phyloP scores from a whole-genome alignment of 2,888 invertebrate species.

The Drosophila barbarae region DNA sequence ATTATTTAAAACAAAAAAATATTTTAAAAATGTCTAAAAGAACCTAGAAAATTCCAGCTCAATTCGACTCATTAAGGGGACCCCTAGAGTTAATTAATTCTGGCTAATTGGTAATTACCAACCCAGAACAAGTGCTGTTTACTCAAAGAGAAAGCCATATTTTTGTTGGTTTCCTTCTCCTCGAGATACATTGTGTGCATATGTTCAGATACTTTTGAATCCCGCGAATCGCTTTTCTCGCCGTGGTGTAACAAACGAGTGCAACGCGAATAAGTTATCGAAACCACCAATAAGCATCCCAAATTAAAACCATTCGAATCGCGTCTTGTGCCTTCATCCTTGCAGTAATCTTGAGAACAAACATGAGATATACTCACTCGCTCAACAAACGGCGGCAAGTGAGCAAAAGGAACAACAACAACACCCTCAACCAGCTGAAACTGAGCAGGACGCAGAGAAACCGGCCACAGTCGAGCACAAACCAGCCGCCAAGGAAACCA shows the following conservation, averaged over 20 bases:
- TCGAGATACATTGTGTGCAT: slow-evolving; percentile 13
- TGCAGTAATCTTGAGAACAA: slow-evolving; percentile 80
- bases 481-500: slow-evolving; percentile 18
- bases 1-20: neutral
- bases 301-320: slow-evolving; percentile 42
- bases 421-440: slow-evolving; percentile 44
- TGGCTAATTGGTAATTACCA: slow-evolving; percentile 38
- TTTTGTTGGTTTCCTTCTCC: neutral
- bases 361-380: slow-evolving; percentile 80
- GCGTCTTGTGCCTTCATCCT: slow-evolving; percentile 70
- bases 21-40: neutral
- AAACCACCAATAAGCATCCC: slow-evolving; percentile 16
- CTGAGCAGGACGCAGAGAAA: slow-evolving; percentile 44
- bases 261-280: slow-evolving; percentile 40
- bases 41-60: slow-evolving; percentile 21
- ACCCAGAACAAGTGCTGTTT: slow-evolving; percentile 32
- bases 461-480: slow-evolving; percentile 33
- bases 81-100: slow-evolving; percentile 24
- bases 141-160: slow-evolving; percentile 1
- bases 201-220: neutral
- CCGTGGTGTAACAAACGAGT: slow-evolving; percentile 72
- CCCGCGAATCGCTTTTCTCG: slow-evolving; percentile 51
- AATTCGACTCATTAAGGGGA: slow-evolving; percentile 52
- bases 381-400: slow-evolving; percentile 80
- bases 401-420: slow-evolving; percentile 62